Conservation (phyloP, 1,140 invertebrate species). For the Nomia melanderi region DNA sequence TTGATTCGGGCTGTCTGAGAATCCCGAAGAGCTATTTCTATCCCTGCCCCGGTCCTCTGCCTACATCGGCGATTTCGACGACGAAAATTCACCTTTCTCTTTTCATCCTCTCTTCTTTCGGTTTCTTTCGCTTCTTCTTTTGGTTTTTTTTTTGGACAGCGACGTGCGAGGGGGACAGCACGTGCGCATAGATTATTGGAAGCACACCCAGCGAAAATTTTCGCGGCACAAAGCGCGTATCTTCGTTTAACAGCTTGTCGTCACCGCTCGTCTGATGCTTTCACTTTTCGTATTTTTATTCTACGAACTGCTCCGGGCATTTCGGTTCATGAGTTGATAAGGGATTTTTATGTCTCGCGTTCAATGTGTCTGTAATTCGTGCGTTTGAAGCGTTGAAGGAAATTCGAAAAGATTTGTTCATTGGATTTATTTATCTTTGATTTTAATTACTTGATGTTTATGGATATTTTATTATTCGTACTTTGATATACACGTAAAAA, state of each 20-base stretch:
- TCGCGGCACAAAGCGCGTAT: conserved; percentile 60
- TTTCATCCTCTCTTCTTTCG: not conserved
- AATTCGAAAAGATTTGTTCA: no score
- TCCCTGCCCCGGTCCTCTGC: conserved; percentile 2
- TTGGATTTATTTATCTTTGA: no score
- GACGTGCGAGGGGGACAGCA: conserved; percentile 37
- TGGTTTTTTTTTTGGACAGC: not conserved
- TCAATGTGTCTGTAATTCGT: no score
- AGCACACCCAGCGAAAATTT: conserved; percentile 64
- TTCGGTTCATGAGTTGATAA: not conserved
- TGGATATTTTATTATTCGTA: no score
- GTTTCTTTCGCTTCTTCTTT: not conserved
- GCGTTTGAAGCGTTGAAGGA: no score
- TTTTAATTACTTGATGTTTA: no score
- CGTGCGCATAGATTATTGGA: conserved; percentile 73
- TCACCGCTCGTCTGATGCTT: not conserved
- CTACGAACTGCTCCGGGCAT: not conserved
- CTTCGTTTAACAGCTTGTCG: conserved; percentile 62
- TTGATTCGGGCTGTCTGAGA: conserved; percentile 74
- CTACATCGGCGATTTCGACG: conserved; percentile 22
- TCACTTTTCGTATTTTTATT: conserved; percentile 1
- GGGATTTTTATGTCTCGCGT: not conserved
- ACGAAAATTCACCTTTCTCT: conserved; percentile 46
- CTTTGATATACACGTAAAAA: no score
- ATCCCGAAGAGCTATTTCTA: conserved; percentile 73